Conservation (phyloP, 2,797 vertebrate genomes). For the Alcedo quadribrachys region DNA sequence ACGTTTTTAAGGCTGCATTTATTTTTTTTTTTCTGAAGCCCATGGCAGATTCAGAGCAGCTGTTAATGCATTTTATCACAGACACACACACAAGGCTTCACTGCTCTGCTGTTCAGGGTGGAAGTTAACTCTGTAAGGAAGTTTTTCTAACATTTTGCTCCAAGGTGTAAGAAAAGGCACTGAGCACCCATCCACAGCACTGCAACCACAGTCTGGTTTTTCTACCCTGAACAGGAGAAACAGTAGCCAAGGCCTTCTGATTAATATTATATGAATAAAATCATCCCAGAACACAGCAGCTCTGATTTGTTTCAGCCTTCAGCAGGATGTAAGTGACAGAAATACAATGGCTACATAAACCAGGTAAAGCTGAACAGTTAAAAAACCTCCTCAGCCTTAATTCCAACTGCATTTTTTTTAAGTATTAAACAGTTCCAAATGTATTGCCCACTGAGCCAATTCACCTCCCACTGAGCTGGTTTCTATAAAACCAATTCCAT, state of each 20-base stretch:
- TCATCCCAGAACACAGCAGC: background rate
- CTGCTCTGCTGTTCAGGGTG: background rate
- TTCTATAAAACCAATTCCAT: background rate
- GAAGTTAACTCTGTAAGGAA: background rate
- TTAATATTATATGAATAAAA: background rate
- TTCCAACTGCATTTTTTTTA: background rate
- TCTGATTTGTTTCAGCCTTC: background rate
- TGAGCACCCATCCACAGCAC: background rate
- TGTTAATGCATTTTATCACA: background rate
- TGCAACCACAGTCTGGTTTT: background rate
- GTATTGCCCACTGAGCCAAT: background rate
- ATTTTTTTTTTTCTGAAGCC: slow-evolving; percentile 7
- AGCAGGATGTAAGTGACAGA: background rate
- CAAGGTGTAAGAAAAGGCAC: background rate
- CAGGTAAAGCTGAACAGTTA: background rate
- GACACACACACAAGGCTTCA: background rate
- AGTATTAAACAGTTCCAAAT: background rate
- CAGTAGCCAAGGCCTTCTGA: background rate
- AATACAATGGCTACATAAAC: background rate
- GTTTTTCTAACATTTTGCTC: background rate
- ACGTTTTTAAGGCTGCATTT: background rate
- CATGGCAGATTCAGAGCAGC: background rate
- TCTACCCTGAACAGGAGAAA: background rate
- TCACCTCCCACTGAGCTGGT: background rate
- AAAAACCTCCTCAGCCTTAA: background rate